Evolutionary conservation across 2,888 invertebrate genomes (phyloP).

Genomic region (Drosophila demipolita): DNA sequence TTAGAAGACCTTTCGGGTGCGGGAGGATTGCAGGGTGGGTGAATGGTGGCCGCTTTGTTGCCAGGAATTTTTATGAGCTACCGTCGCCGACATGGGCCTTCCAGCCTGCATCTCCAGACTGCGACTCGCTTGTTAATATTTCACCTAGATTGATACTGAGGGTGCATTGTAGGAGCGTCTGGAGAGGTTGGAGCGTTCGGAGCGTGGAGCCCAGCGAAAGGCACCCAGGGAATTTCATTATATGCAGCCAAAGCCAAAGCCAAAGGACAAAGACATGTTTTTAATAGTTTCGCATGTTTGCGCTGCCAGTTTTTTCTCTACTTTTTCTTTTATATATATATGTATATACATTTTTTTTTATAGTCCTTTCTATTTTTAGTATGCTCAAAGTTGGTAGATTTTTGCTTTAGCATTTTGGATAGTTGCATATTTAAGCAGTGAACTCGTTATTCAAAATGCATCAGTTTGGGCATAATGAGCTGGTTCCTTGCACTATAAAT

Average conservation of each 20-base stretch:
- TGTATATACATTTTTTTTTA: neutral
- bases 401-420: conserved; percentile 49
- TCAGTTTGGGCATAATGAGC: conserved; percentile 30
- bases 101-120: conserved; percentile 54
- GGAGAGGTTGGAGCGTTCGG: conserved; percentile 1
- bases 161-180: conserved; percentile 16
- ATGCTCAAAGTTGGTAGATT: conserved; percentile 50
- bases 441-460: conserved; percentile 34
- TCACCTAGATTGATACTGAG: conserved; percentile 79
- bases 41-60: conserved; percentile 46
- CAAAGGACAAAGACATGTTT: conserved; percentile 75
- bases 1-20: conserved; percentile 8
- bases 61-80: conserved; percentile 82
- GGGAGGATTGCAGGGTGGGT: neutral
- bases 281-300: conserved; percentile 78
- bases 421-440: conserved; percentile 64
- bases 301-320: conserved; percentile 41
- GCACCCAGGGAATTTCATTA: conserved; percentile 75
- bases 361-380: conserved; percentile 18
- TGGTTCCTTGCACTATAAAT: neutral
- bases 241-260: conserved; percentile 65
- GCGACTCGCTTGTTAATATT: conserved; percentile 74
- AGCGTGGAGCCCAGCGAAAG: conserved; percentile 26
- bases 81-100: conserved; percentile 55
- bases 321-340: neutral